A percentile compares a stretch with the other conserved stretches of the same genome.
phyloP scores from a whole-genome alignment of 2,113 vertebrate species.

The Mystacornis crossleyi region DNA sequence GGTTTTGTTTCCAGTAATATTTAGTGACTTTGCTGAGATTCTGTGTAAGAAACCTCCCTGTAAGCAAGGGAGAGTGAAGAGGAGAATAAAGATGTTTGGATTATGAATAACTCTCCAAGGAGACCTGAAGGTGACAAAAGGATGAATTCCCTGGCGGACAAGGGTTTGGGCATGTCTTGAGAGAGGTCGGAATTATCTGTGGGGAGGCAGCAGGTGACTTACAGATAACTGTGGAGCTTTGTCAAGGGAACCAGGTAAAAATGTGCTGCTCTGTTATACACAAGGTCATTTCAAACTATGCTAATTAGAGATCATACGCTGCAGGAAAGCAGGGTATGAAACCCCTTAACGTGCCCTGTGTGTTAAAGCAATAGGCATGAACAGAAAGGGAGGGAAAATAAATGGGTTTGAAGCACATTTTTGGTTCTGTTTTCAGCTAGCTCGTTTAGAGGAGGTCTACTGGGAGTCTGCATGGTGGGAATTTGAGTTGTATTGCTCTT shows the following conservation, averaged over 20 bases:
- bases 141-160: neutral
- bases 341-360: neutral
- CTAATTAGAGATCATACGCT: neutral
- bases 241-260: neutral
- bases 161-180: neutral
- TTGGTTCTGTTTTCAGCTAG: neutral
- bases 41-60: neutral
- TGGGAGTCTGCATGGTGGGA: neutral
- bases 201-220: neutral
- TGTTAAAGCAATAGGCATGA: neutral
- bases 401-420: neutral
- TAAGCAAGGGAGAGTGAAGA: neutral
- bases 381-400: neutral
- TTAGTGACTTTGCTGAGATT: neutral
- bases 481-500: neutral
- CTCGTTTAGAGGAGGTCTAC: neutral
- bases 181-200: neutral
- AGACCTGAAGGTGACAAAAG: neutral
- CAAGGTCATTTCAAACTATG: neutral
- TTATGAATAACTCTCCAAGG: neutral
- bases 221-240: neutral
- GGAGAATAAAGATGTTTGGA: neutral
- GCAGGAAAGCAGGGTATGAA: neutral
- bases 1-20: neutral
- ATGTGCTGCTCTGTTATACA: neutral